Percentiles rank a stretch among this genome's conserved stretches.
phyloP scores from a whole-genome alignment of 2,113 vertebrate species.

The Leptobrachium ailaonicum region DNA sequence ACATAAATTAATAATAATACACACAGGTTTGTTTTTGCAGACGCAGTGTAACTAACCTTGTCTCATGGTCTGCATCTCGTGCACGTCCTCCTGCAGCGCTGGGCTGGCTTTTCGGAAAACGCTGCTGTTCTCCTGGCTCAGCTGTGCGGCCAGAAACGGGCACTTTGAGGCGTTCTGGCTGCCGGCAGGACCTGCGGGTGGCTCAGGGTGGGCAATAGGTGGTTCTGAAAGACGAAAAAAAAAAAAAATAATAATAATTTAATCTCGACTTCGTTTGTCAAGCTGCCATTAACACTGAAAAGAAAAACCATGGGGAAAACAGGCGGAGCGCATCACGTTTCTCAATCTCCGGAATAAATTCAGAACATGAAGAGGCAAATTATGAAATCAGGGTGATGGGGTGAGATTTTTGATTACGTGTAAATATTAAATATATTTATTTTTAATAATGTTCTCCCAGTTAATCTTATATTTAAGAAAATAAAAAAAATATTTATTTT shows the following conservation, averaged over 20 bases:
- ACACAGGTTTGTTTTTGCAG: no score
- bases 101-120: conserved; percentile 88
- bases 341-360: no score
- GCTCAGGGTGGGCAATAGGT: conserved; percentile 44
- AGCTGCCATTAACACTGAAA: not conserved
- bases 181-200: conserved; percentile 58
- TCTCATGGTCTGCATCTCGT: conserved; percentile 79
- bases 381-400: no score
- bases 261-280: not conserved
- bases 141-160: conserved; percentile 91
- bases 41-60: conserved; percentile 69
- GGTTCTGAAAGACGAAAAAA: not conserved
- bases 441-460: no score
- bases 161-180: conserved; percentile 82
- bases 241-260: not conserved
- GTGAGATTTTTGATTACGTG: no score
- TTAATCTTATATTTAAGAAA: no score
- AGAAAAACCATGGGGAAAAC: not conserved
- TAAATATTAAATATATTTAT: no score
- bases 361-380: no score
- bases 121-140: conserved; percentile 82
- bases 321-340: no score
- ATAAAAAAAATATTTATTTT: no score
- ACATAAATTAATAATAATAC: no score
- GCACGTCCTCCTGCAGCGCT: conserved; percentile 91